A percentile compares a stretch with the other conserved stretches of the same genome.
These are phyloP conservation scores for Zelleria hepariella DNA, from an alignment of 2,888 invertebrate species.

Conservation along the genomic window DNA sequence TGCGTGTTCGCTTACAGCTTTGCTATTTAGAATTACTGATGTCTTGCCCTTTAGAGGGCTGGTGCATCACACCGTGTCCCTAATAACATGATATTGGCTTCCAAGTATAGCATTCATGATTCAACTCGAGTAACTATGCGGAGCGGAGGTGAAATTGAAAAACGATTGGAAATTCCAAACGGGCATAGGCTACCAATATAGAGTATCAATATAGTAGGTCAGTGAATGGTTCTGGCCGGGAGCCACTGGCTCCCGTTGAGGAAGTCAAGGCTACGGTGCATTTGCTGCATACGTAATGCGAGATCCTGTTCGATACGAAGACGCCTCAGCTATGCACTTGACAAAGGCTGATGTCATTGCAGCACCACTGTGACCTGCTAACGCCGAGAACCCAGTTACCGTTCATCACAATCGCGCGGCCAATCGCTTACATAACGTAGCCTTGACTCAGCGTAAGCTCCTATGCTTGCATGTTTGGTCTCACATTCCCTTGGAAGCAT, in stretches of 20 bases:
- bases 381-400: slow-evolving; percentile 52
- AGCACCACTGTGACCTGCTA: slow-evolving; percentile 64
- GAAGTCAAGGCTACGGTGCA: slow-evolving; percentile 56
- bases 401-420: slow-evolving; percentile 56
- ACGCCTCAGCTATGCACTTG: slow-evolving; percentile 40
- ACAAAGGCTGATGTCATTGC: slow-evolving; percentile 63
- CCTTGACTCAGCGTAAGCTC: slow-evolving; percentile 45
- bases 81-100: not conserved
- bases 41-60: not conserved
- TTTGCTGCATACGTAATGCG: slow-evolving; percentile 58
- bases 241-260: slow-evolving; percentile 43
- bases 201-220: slow-evolving; percentile 32
- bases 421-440: slow-evolving; percentile 47
- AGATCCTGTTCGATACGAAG: slow-evolving; percentile 62
- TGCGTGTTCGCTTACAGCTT: not conserved
- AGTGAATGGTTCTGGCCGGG: slow-evolving; percentile 56
- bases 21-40: not conserved
- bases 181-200: not conserved
- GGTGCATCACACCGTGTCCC: not conserved
- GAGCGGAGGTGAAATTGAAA: slow-evolving; percentile 12
- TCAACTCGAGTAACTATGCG: not conserved
- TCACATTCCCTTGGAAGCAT: slow-evolving; percentile 49
- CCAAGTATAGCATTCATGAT: not conserved
- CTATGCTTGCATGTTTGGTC: slow-evolving; percentile 37
- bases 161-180: not conserved